Conservation (phyloP, 2,888 invertebrate species). For the Platycheirus rosarum region DNA sequence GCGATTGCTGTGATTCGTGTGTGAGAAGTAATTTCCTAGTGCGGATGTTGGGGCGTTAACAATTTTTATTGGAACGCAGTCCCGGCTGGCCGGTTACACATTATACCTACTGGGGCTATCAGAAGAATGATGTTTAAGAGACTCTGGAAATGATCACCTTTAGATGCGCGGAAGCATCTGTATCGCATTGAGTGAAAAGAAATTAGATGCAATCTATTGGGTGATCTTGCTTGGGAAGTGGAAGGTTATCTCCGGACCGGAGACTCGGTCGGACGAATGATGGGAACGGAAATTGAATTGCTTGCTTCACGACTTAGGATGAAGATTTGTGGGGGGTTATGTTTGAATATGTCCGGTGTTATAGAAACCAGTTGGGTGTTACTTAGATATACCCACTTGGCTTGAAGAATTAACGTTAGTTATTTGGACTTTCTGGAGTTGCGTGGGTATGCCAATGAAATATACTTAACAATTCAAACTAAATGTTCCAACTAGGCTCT, state of each 20-base stretch:
- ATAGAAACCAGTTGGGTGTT: conserved; percentile 7
- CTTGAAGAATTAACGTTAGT: too few relatives aligned
- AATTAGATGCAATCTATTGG: conserved; percentile 70
- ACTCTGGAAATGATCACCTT: conserved; percentile 32
- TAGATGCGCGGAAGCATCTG: conserved; percentile 61
- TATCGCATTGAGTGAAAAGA: conserved; percentile 61
- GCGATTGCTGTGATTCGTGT: conserved; percentile 67
- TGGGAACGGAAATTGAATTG: conserved; percentile 71
- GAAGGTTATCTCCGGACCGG: conserved; percentile 14
- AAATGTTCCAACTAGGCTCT: too few relatives aligned
- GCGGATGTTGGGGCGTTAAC: conserved; percentile 74
- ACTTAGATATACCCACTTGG: too few relatives aligned
- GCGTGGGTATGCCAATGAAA: too few relatives aligned
- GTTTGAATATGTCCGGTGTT: conserved; percentile 57
- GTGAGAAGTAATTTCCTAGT: conserved; percentile 72
- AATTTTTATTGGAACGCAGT: conserved; percentile 66
- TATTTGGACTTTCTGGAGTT: too few relatives aligned
- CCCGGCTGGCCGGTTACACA: background rate
- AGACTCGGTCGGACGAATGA: conserved; percentile 2
- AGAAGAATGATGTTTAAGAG: conserved; percentile 30
- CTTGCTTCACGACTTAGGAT: conserved; percentile 30
- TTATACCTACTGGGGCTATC: conserved; percentile 13
- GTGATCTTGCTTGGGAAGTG: conserved; percentile 56
- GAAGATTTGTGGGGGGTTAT: conserved; percentile 7
- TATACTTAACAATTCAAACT: too few relatives aligned